Evolutionary conservation across 2,113 vertebrate species (phyloP), one percentile per base, ranked within the genome.

Genomic region (Melanerpes formicivorus): DNA sequence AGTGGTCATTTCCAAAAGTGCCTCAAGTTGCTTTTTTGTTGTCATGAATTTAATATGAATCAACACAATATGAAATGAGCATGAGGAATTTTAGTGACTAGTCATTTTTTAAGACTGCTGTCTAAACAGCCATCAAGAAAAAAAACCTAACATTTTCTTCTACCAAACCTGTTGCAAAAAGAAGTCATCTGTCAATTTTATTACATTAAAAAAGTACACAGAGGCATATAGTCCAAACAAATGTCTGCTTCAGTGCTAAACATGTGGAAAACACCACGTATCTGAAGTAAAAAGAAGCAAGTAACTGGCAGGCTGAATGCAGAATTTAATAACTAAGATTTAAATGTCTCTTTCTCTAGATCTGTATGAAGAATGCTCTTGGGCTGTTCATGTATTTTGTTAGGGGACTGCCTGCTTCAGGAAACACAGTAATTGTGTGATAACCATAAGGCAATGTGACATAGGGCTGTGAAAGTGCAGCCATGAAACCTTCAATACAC

Each of bases 1-100:
- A 97, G 97, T 97, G 97, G 98, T 98, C 98, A 98, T 98, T 98
- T 98, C 97, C 97, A 97, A 97, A 98, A 98, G 96, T 96, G 97
- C 97, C 98, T 97, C 96, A 96, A 98, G 98, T 98, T 97, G 97
- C 97, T 96, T 98, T 98, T 97, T 96, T 97, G 97, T 97, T 97
- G 97, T 98, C 97, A 97, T 97, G 97, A 98, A 98, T 98, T 97
- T 98, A 98, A 98, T 98, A 98, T 97, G 97, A 98, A 97, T 97
- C 98, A 97, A 97, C 97, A 97, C 97, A 97, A 98, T 97, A 97
- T 96, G 97, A 98, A 98, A 97, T 93, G 96, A 97, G 97, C 97
- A 92, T 95, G 97, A 97, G 97, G 97, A 97, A 97, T 98, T 97
- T 97, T 96, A 97, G 97, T 97, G 97, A 97, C 97, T 96, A 95